Evolutionary conservation across 2,797 vertebrate genomes (phyloP).

Genomic region (Simalia tracyae): DNA sequence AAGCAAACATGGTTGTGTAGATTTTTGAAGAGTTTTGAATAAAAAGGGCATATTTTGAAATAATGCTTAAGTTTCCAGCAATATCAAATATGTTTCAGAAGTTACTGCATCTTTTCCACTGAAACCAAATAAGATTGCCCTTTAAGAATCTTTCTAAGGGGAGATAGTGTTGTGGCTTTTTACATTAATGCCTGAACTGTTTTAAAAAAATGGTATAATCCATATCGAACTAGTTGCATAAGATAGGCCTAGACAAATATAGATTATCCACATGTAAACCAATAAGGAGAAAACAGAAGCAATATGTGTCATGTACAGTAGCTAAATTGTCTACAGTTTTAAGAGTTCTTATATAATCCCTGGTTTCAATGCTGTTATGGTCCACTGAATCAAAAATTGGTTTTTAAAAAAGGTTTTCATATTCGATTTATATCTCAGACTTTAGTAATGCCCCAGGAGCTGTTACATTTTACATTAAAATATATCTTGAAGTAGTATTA

Average conservation of each 20-base stretch:
- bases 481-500: not conserved
- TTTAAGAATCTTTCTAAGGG: not conserved
- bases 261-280: slow-evolving; percentile 28
- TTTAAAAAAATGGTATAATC: slow-evolving; percentile 12
- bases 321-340: slow-evolving; percentile 52
- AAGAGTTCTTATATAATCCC: slow-evolving; percentile 71
- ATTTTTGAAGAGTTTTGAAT: not conserved
- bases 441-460: slow-evolving; percentile 5
- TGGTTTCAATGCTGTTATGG: slow-evolving; percentile 67
- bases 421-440: slow-evolving; percentile 31
- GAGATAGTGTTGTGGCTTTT: not conserved
- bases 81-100: not conserved
- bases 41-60: not conserved
- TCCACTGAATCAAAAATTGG: slow-evolving; percentile 68
- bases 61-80: not conserved
- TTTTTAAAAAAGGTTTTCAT: slow-evolving; percentile 35
- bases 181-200: not conserved
- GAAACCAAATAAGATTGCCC: not conserved
- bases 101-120: not conserved
- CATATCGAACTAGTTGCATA: slow-evolving; percentile 6
- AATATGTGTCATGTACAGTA: slow-evolving; percentile 13
- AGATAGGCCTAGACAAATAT: slow-evolving; percentile 3
- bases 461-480: slow-evolving; percentile 1
- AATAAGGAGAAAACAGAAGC: slow-evolving; percentile 40
- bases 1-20: not conserved